Conservation (phyloP, 2,888 invertebrate species). For the Cheilosia vulpina region DNA sequence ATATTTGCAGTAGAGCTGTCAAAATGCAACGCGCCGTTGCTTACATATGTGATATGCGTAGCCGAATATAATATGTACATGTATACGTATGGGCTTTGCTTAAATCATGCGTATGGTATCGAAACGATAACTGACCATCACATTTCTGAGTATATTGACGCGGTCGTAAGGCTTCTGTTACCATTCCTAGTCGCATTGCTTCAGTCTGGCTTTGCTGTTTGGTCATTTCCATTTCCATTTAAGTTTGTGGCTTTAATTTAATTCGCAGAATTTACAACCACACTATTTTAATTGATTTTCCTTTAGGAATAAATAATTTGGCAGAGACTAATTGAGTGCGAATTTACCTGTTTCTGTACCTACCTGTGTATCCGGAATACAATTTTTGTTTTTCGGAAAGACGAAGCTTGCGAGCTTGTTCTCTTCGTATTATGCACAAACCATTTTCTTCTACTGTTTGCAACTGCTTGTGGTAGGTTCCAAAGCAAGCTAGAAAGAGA, state of each 20-base stretch:
- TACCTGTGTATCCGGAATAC: too few species aligned
- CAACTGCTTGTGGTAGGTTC: too few species aligned
- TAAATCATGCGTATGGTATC: slow-evolving; percentile 26
- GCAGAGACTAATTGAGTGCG: slow-evolving; percentile 23
- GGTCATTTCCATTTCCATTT: slow-evolving; percentile 47
- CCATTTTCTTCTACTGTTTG: too few species aligned
- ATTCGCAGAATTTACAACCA: slow-evolving; percentile 23
- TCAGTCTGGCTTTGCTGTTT: slow-evolving; percentile 19
- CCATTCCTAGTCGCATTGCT: slow-evolving; percentile 19
- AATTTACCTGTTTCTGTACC: not conserved
- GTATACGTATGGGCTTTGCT: not conserved
- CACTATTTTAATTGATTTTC: slow-evolving; percentile 52
- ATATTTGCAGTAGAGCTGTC: slow-evolving; percentile 39
- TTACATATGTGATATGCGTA: slow-evolving; percentile 7
- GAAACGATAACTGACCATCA: slow-evolving; percentile 58
- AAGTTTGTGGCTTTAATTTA: slow-evolving; percentile 36
- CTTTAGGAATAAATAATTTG: slow-evolving; percentile 45
- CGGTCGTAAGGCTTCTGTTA: slow-evolving; percentile 56
- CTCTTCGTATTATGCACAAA: too few species aligned
- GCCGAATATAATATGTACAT: slow-evolving; percentile 3
- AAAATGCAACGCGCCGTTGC: slow-evolving; percentile 34
- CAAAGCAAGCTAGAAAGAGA: too few species aligned
- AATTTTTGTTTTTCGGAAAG: too few species aligned
- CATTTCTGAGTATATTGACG: slow-evolving; percentile 40
- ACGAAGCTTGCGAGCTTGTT: too few species aligned